Conservation (phyloP, 1,140 invertebrate species). For the Drosophila arawakana region DNA sequence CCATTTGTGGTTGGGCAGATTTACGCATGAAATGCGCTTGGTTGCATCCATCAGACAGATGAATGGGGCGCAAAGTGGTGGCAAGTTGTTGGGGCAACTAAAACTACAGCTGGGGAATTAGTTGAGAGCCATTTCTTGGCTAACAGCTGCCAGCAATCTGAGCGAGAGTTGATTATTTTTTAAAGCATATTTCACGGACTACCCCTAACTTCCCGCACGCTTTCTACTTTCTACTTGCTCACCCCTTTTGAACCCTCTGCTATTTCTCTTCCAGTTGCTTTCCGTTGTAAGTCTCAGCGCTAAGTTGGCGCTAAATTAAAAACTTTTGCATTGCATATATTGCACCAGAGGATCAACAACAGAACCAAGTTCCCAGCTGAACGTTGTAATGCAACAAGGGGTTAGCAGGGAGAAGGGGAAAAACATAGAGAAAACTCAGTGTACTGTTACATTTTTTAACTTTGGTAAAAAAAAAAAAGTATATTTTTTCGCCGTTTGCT, state of each 20-base stretch:
- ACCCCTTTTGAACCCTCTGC: slow-evolving; percentile 10
- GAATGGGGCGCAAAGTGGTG: background rate
- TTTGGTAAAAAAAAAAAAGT: slow-evolving; percentile 53
- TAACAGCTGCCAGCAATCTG: slow-evolving; percentile 39
- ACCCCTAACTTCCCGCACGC: slow-evolving; percentile 2
- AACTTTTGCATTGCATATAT: slow-evolving; percentile 81
- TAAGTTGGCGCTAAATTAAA: slow-evolving; percentile 83
- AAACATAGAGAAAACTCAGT: background rate
- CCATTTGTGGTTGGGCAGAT: slow-evolving; percentile 32
- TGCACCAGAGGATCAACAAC: slow-evolving; percentile 60
- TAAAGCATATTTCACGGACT: slow-evolving; percentile 74
- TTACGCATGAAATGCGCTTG: slow-evolving; percentile 50
- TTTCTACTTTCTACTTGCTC: slow-evolving; percentile 2
- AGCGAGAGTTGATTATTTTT: slow-evolving; percentile 75
- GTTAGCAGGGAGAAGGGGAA: background rate
- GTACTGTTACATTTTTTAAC: slow-evolving; percentile 73
- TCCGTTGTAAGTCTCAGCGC: slow-evolving; percentile 72
- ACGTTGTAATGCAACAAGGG: slow-evolving; percentile 51
- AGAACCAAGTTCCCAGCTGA: slow-evolving; percentile 35
- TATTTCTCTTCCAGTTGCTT: slow-evolving; percentile 75
- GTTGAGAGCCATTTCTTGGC: slow-evolving; percentile 17
- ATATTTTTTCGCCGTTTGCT: slow-evolving; percentile 59
- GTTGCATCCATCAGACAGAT: slow-evolving; percentile 18
- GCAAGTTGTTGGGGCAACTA: background rate
- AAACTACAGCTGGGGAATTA: slow-evolving; percentile 41